Evolutionary conservation across 2,888 invertebrate species (phyloP), one percentile per base, ranked within the genome.

Genomic region (Ormia ochracea): DNA sequence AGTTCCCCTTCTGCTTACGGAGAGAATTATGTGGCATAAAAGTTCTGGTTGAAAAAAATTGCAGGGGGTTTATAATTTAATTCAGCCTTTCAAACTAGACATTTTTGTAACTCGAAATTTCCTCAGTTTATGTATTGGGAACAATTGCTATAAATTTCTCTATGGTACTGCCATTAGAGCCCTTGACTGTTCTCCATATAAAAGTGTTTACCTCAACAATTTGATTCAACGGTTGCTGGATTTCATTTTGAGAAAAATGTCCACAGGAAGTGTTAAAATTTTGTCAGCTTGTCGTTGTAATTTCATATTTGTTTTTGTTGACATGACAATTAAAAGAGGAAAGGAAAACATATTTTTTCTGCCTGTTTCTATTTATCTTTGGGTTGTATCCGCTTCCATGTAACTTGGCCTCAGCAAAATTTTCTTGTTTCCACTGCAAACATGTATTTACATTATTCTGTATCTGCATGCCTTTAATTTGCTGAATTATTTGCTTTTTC

Each of bases 291-390:
- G 48, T 58, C 14, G 19, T 17, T 65, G 36, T 48, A 48, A n/a
- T 17, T 59, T 33, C 38, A 21, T 59, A 59, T 59, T 65, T 41
- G n/a, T 14, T 38, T 45, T 28, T 48, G 56, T 56, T 52, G 54
- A 61, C 61, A 63, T 43, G 52, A 28, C 17, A 45, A 36, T 56
- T 41, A 28, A n/a, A 48, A 10, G 21, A n/a, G n/a, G n/a, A n/a
- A n/a, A n/a, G n/a, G n/a, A 48, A 14, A 31, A 63, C 31, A 10
- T 5, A 21, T 23, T 45, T 1, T 10, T 26, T 36, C 19, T 36
- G 26, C 23, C 14, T 58, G 26, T 6, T 33, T 36, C 50, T 63
- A 26, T 72, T 72, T 63, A 54, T 72, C 54, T 63, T 43, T 41
- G 17, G 26, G 28, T 28, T 58, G 26, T 23, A 36, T 17, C 4